Conservation (phyloP, 2,113 vertebrate species). For the Nansenia antarctica region DNA sequence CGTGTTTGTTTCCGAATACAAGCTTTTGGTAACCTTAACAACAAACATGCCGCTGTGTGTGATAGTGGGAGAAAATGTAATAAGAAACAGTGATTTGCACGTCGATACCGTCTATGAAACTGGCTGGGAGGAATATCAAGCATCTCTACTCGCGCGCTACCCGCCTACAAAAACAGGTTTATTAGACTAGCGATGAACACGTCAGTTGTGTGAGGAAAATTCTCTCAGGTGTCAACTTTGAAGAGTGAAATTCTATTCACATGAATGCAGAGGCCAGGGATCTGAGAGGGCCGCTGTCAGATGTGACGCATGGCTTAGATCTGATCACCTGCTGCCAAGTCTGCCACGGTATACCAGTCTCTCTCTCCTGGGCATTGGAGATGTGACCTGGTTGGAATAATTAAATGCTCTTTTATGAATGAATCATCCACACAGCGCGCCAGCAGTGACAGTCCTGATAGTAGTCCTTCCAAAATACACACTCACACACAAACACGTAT, state of each 20-base stretch:
- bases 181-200: constrained; percentile 37
- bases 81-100: constrained; percentile 37
- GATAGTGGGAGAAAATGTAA: constrained; percentile 41
- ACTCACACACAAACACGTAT: not conserved
- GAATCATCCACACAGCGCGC: constrained; percentile 39
- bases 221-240: constrained; percentile 29
- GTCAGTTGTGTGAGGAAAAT: constrained; percentile 48
- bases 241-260: constrained; percentile 55
- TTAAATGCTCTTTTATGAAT: constrained; percentile 65
- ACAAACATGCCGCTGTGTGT: constrained; percentile 42
- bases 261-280: constrained; percentile 37
- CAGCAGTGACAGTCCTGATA: constrained; percentile 53
- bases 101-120: constrained; percentile 35
- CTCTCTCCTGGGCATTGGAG: constrained; percentile 38
- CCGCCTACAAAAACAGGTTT: constrained; percentile 62
- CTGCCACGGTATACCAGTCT: constrained; percentile 18
- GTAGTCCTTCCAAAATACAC: constrained; percentile 31
- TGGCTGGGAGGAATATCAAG: constrained; percentile 52
- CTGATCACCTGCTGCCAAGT: constrained; percentile 16
- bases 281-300: too few species aligned
- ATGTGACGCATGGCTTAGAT: constrained; percentile 40
- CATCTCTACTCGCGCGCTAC: constrained; percentile 32
- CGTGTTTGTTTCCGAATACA: constrained; percentile 20
- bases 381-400: constrained; percentile 58
- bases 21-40: constrained; percentile 52